Evolutionary conservation across 2,113 vertebrate genomes (phyloP).

Genomic region (Caretta caretta): DNA sequence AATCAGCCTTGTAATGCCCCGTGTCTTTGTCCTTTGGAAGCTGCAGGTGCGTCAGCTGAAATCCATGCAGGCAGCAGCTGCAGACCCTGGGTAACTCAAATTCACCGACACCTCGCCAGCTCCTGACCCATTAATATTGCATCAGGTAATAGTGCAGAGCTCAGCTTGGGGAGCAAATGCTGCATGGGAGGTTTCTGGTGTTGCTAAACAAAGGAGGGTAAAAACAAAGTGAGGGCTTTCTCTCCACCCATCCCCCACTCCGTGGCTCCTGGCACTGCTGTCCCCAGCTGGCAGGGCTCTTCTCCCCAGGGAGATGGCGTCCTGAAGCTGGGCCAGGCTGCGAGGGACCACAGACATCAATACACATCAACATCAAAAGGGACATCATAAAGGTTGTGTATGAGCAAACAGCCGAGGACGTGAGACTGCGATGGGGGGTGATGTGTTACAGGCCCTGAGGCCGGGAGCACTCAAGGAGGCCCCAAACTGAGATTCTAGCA

Average conservation of each 20-base stretch:
- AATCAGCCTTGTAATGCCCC: neutral
- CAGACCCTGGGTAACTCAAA: neutral
- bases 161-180: neutral
- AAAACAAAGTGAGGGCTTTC: neutral
- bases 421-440: neutral
- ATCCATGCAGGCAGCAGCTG: neutral
- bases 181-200: neutral
- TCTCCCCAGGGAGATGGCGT: neutral
- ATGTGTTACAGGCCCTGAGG: neutral
- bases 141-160: neutral
- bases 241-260: neutral
- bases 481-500: neutral
- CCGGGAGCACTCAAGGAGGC: neutral
- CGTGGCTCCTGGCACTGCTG: neutral
- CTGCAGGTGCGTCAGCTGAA: neutral
- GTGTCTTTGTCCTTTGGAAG: neutral
- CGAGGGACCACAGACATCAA: slow-evolving; percentile 51
- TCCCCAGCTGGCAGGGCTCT: rapidly evolving
- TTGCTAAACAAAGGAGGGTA: no score
- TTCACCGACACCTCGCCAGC: neutral
- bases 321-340: slow-evolving; percentile 44
- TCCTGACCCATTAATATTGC: neutral
- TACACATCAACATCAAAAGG: slow-evolving; percentile 65
- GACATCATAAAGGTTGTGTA: slow-evolving; percentile 60
- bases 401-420: slow-evolving; percentile 3